Evolutionary conservation across 2,888 invertebrate genomes (phyloP), one percentile per base, ranked within the genome.

Genomic region (Homarus gammarus): DNA sequence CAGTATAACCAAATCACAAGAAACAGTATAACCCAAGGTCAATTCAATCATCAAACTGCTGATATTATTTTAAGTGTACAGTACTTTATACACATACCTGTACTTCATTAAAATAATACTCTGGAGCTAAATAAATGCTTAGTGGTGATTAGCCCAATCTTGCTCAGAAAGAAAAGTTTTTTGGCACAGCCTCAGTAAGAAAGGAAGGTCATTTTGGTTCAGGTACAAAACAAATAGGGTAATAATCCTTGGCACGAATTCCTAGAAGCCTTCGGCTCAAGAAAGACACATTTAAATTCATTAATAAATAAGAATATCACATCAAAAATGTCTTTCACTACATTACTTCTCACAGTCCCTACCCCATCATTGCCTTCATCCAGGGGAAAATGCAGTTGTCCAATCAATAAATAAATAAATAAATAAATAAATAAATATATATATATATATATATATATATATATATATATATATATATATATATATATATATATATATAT

Each of bases 311-410:
- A 85, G 79, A 89, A 73, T 89, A 89, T 89, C 89, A 89, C 89
- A 89, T 89, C 79, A 84, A 89, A 87, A 89, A 85, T 89, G 89
- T 89, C 89, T 89, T 89, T 89, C 89, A 89, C 89, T 89, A 89
- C 89, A 89, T 84, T 85, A 89, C 89, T 85, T 85, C 75, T 89
- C 89, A 88, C 88, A 88, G 51, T 89, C 88, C 88, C 88, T 51
- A 72, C 70, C 78, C 88, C 68, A 36, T 33, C 64, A 33, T 56
- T 56, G 56, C 44, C 49, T 64, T 33, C 15, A 40, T 75, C 56
- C 72, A 72, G 73, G 44, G 56, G 15, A 56, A 51, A 61, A 40
- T 61, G 38, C n/a, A 61, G 5, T 10, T 22, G 70, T 68, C 31
- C 15, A 70, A n/a, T n/a, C n/a, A n/a, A n/a, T n/a, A n/a, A n/a